These are phyloP conservation scores for Rambutsinella grinnellia DNA, from an alignment of 2,888 invertebrate genomes.

Conservation along the genomic window DNA sequence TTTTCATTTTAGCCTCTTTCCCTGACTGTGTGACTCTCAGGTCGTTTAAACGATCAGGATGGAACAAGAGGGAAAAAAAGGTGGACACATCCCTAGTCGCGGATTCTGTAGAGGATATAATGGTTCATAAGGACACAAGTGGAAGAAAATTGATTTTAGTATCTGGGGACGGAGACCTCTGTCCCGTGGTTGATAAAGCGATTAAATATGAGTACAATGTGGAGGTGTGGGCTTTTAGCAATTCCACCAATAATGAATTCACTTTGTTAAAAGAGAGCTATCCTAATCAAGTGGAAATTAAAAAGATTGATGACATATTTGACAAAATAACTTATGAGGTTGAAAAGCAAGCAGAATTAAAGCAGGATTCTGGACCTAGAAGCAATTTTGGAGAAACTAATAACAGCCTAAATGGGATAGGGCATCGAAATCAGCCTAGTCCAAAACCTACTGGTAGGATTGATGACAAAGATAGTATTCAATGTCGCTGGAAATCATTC, in stretches of 20 bases:
- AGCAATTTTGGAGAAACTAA: too few species aligned
- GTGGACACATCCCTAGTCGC: conserved; percentile 33
- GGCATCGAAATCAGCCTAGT: too few species aligned
- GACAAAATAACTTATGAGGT: neutral
- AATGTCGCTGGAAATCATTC: too few species aligned
- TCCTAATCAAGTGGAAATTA: neutral
- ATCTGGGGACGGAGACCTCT: conserved; percentile 48
- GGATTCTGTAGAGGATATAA: conserved; percentile 42
- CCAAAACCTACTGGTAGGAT: too few species aligned
- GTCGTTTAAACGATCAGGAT: conserved; percentile 23
- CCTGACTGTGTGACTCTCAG: too few species aligned
- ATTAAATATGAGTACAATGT: conserved; percentile 39
- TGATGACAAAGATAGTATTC: too few species aligned
- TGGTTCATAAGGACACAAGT: neutral
- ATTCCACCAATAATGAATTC: neutral
- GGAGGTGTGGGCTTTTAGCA: conserved; percentile 45
- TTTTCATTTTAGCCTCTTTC: too few species aligned
- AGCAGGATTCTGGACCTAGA: too few species aligned
- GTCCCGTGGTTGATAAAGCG: conserved; percentile 33
- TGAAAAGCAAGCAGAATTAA: neutral
- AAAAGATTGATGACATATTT: neutral
- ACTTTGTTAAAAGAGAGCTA: neutral
- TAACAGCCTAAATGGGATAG: too few species aligned
- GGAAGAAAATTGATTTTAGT: conserved; percentile 28
- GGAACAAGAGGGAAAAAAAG: conserved; percentile 34